A percentile compares a stretch with the other conserved stretches of the same genome.
phyloP scores from a whole-genome alignment of 2,888 invertebrate species.

The Drosophila rubida region DNA sequence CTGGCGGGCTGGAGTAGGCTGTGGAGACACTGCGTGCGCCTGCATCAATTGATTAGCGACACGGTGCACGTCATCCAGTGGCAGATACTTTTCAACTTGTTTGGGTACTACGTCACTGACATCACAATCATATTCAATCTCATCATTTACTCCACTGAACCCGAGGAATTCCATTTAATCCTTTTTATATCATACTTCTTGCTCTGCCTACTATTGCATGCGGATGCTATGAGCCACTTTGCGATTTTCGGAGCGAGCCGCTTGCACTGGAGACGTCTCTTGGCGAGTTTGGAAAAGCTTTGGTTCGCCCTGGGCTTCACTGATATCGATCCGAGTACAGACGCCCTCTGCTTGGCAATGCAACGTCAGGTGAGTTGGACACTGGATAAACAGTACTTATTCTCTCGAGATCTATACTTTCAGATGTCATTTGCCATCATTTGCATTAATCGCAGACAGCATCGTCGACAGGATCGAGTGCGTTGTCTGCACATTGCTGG shows the following conservation, averaged over 20 bases:
- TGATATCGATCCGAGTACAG: neutral
- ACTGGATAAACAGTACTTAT: accelerated
- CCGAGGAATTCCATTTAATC: neutral
- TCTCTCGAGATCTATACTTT: neutral
- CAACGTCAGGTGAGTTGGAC: slow-evolving; percentile 41
- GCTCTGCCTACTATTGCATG: slow-evolving; percentile 31
- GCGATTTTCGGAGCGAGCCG: slow-evolving; percentile 41
- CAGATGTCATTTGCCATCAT: slow-evolving; percentile 64
- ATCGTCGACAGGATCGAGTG: slow-evolving; percentile 25
- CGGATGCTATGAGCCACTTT: slow-evolving; percentile 44
- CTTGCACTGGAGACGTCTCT: slow-evolving; percentile 33
- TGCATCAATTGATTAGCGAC: slow-evolving; percentile 40
- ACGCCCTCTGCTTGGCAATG: slow-evolving; percentile 8
- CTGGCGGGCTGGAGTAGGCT: slow-evolving; percentile 42
- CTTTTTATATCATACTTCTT: neutral
- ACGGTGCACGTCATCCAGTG: slow-evolving; percentile 37
- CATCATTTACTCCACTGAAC: slow-evolving; percentile 25
- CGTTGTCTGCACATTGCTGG: slow-evolving; percentile 56
- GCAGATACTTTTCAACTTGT: slow-evolving; percentile 54
- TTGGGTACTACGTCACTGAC: slow-evolving; percentile 50
- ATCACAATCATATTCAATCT: slow-evolving; percentile 51
- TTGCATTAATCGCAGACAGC: slow-evolving; percentile 41
- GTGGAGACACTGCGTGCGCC: slow-evolving; percentile 20
- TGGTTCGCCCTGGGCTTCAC: slow-evolving; percentile 13
- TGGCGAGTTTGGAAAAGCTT: slow-evolving; percentile 15